Conservation (phyloP, 2,113 vertebrate genomes). For the Antechinus stuartii region DNA sequence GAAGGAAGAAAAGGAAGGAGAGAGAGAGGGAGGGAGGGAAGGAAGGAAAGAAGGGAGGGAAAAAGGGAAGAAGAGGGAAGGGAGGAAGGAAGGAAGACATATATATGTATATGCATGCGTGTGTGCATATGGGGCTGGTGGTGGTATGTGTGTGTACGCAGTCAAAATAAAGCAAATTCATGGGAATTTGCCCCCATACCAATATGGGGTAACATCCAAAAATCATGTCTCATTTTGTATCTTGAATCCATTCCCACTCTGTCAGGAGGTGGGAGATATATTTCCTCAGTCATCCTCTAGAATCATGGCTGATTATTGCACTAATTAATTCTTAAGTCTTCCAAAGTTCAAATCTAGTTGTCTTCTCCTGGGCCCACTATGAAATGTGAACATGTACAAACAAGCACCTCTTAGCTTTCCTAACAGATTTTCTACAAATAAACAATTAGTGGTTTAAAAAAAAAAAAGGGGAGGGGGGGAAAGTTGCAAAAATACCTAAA, state of each 20-base stretch:
- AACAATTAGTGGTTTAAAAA: not conserved
- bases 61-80: not conserved
- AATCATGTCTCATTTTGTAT: not conserved
- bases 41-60: not conserved
- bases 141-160: too few species aligned
- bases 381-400: not conserved
- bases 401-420: not conserved
- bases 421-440: not conserved
- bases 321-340: not conserved
- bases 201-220: not conserved
- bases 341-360: not conserved
- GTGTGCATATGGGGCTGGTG: too few species aligned
- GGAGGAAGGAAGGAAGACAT: not conserved
- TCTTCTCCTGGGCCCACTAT: not conserved
- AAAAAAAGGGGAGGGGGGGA: not conserved
- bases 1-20: slow-evolving; percentile 4
- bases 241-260: not conserved
- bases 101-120: too few species aligned
- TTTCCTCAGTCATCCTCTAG: not conserved
- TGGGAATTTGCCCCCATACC: too few species aligned
- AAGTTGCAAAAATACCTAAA: not conserved
- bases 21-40: too few species aligned
- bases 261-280: not conserved
- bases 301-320: not conserved
- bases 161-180: not conserved